These are phyloP conservation scores for Prunella himalayana DNA, from an alignment of 2,113 vertebrate genomes.

Conservation along the genomic window DNA sequence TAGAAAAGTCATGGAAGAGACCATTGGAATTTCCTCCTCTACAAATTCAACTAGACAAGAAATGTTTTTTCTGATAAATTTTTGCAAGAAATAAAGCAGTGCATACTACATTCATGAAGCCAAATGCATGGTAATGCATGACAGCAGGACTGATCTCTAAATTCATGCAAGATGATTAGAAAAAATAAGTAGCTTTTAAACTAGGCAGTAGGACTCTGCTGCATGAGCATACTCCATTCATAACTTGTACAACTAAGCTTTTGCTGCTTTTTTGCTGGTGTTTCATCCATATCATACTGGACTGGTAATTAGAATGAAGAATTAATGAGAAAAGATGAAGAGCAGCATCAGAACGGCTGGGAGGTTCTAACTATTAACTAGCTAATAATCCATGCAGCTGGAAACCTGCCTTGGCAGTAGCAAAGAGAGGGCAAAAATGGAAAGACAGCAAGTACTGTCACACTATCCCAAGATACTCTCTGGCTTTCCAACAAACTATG, in stretches of 20 bases:
- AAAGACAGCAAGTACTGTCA: background rate
- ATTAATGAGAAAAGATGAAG: background rate
- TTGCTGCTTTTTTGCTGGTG: background rate
- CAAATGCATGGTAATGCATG: background rate
- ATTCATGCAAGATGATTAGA: background rate
- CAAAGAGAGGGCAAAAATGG: background rate
- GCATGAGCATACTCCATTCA: background rate
- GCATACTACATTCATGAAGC: background rate
- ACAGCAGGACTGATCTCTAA: background rate
- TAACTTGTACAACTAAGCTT: background rate
- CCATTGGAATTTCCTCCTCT: background rate
- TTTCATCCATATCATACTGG: background rate
- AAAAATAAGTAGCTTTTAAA: background rate
- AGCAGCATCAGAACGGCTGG: background rate
- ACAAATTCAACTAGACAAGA: background rate
- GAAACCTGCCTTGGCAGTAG: background rate
- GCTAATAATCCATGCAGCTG: background rate
- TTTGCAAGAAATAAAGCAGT: background rate
- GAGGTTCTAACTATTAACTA: background rate
- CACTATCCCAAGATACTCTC: fast-evolving
- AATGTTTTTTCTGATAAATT: background rate
- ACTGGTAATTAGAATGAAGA: background rate
- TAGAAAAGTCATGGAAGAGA: background rate
- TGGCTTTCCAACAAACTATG: background rate
- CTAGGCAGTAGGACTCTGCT: background rate